Evolutionary conservation across 2,888 invertebrate genomes (phyloP).

Genomic region (Brachypalpus laphriformis): DNA sequence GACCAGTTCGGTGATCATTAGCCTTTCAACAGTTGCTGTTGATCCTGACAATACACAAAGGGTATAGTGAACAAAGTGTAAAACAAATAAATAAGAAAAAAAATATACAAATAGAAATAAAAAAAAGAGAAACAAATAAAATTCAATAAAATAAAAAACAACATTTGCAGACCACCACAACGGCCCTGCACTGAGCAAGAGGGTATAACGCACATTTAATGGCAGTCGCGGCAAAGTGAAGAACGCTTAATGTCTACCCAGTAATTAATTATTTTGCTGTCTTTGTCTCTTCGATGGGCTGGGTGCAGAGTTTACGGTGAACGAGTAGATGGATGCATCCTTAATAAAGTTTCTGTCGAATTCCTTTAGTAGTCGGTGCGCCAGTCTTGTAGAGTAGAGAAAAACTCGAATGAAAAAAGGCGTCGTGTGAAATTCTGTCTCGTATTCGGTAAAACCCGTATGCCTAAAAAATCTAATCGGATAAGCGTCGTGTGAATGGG

Average conservation of each 20-base stretch:
- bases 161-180: conserved; percentile 32
- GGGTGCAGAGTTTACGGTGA: background rate
- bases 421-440: too few relatives aligned
- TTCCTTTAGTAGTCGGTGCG: too few relatives aligned
- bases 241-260: conserved; percentile 70
- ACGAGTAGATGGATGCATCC: conserved; percentile 39
- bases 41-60: conserved; percentile 41
- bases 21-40: conserved; percentile 71
- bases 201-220: conserved; percentile 70
- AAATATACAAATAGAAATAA: too few relatives aligned
- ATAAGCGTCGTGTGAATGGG: too few relatives aligned
- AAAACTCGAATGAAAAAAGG: too few relatives aligned
- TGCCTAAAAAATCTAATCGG: too few relatives aligned
- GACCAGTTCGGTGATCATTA: conserved; percentile 64
- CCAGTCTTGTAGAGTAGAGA: too few relatives aligned
- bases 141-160: conserved; percentile 8
- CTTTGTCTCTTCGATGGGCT: conserved; percentile 49
- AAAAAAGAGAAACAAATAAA: conserved; percentile 48
- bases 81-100: conserved; percentile 49
- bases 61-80: conserved; percentile 61
- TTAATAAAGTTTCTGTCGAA: too few relatives aligned
- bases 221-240: conserved; percentile 71
- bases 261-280: conserved; percentile 73
- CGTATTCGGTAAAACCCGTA: too few relatives aligned
- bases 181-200: background rate